Conservation (phyloP, 2,888 invertebrate genomes). For the Loripinus fragilis region DNA sequence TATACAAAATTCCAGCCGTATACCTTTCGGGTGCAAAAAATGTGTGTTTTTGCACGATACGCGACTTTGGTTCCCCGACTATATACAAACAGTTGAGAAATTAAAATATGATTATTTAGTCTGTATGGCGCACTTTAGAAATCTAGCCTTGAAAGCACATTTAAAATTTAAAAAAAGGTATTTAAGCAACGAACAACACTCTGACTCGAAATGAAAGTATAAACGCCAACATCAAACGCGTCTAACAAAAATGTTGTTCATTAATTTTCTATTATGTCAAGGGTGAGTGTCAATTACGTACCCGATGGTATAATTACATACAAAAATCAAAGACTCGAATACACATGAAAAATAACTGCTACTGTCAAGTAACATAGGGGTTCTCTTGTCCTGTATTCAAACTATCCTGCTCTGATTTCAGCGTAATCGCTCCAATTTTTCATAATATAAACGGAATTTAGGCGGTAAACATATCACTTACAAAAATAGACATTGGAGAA, state of each 20-base stretch:
- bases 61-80: too few relatives aligned
- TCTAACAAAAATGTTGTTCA: neutral
- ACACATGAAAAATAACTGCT: neutral
- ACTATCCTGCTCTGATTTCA: neutral
- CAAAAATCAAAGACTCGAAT: conserved; percentile 2
- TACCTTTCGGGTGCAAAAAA: too few relatives aligned
- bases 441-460: conserved; percentile 10
- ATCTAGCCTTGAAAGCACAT: too few relatives aligned
- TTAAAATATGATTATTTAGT: too few relatives aligned
- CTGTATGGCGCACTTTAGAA: too few relatives aligned
- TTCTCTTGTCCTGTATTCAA: neutral
- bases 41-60: too few relatives aligned
- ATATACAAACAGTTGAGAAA: too few relatives aligned
- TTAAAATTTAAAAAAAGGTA: too few relatives aligned
- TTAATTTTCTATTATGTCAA: conserved; percentile 13
- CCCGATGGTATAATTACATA: neutral
- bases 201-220: neutral
- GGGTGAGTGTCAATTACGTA: neutral
- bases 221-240: neutral
- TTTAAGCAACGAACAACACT: too few relatives aligned
- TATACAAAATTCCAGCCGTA: too few relatives aligned
- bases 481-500: neutral
- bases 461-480: neutral
- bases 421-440: neutral
- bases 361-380: conserved; percentile 1